A percentile compares a stretch with the other conserved stretches of the same genome.
Evolutionary conservation across 2,113 vertebrate species (phyloP).

Genomic region (Symphodus melops): DNA sequence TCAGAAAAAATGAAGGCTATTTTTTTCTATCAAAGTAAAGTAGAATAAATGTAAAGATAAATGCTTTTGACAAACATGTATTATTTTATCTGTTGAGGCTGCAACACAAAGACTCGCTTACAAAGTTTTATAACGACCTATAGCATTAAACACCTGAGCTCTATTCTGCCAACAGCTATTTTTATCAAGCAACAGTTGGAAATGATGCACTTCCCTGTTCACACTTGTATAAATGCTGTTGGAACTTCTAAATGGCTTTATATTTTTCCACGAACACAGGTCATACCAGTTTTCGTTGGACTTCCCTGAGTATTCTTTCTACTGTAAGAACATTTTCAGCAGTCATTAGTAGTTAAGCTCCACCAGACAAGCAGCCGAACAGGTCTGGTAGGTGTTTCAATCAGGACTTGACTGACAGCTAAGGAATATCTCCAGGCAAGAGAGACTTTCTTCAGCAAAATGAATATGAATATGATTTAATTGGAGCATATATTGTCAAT

Average conservation of each 20-base stretch:
- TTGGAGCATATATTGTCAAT: neutral
- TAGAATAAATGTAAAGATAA: neutral
- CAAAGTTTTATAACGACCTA: conserved; percentile 15
- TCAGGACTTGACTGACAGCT: conserved; percentile 35
- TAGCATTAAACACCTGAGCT: neutral
- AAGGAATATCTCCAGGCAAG: neutral
- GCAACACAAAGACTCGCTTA: neutral
- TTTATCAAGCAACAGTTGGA: neutral
- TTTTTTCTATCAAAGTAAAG: no score
- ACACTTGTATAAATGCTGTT: neutral
- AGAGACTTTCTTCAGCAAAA: neutral
- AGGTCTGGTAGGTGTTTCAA: conserved; percentile 52
- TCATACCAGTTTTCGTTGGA: conserved; percentile 8
- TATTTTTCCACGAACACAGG: neutral
- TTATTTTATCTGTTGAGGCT: no score
- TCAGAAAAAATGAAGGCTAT: no score
- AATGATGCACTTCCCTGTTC: conserved; percentile 8
- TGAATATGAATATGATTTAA: neutral
- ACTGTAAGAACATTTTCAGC: neutral
- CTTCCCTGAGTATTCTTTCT: conserved; percentile 20
- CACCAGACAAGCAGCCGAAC: conserved; percentile 28
- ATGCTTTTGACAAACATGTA: neutral
- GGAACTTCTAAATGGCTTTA: neutral
- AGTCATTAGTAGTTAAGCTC: neutral
- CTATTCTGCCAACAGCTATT: neutral